These are phyloP conservation scores for Microctenopoma lineatum DNA, from an alignment of 2,797 vertebrate genomes.

Conservation along the genomic window DNA sequence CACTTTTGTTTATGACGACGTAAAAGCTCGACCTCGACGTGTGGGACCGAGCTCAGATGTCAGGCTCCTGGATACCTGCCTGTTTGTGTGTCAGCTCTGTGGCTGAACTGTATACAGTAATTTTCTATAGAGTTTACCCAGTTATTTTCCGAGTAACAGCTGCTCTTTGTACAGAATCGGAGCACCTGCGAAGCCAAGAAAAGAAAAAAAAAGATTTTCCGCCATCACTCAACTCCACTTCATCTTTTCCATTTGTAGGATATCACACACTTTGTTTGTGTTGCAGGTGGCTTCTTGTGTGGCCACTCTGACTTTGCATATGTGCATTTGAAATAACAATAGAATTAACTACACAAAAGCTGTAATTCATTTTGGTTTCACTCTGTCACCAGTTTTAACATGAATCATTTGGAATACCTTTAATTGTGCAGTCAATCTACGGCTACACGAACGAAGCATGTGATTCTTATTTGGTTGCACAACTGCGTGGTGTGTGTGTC, in stretches of 20 bases:
- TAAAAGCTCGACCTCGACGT: constrained; percentile 19
- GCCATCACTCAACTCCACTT: constrained; percentile 56
- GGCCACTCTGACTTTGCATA: constrained; percentile 18
- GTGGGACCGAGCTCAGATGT: constrained; percentile 13
- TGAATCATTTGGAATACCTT: no score
- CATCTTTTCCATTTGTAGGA: constrained; percentile 59
- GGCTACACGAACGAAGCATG: neutral
- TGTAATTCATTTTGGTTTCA: no score
- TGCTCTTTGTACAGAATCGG: constrained; percentile 44
- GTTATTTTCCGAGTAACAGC: constrained; percentile 51
- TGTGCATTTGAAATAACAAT: neutral
- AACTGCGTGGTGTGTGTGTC: neutral
- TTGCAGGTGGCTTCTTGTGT: constrained; percentile 58
- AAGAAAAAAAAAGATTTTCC: constrained; percentile 59
- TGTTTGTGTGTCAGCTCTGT: constrained; percentile 16
- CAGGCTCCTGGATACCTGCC: constrained; percentile 3
- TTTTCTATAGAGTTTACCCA: constrained; percentile 38
- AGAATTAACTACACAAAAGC: no score
- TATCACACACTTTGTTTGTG: constrained; percentile 59
- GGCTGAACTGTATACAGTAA: constrained; percentile 21
- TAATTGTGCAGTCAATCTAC: no score
- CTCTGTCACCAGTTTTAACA: no score
- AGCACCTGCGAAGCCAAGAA: constrained; percentile 64
- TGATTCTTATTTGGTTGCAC: neutral
- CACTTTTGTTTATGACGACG: constrained; percentile 16